Evolutionary conservation across 2,113 vertebrate species (phyloP).

Genomic region (Cyanoramphus novaezelandiae): DNA sequence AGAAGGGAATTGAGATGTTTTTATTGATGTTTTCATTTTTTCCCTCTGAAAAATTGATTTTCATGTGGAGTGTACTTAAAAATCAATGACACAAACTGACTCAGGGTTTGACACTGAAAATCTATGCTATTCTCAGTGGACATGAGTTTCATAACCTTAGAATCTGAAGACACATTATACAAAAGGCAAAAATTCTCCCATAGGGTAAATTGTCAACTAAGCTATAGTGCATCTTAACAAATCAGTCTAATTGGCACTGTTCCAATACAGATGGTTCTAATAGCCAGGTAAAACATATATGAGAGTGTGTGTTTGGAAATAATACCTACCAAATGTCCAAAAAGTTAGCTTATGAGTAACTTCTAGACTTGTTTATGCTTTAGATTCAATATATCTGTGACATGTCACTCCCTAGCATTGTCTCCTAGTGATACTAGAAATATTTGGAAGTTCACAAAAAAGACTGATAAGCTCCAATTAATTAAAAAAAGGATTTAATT

Average conservation of each 20-base stretch:
- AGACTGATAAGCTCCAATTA: not conserved
- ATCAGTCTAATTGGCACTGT: not conserved
- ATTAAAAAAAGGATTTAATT: slow-evolving; percentile 10
- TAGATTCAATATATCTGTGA: not conserved
- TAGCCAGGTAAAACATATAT: not conserved
- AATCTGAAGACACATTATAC: not conserved
- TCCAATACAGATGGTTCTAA: not conserved
- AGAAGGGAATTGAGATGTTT: slow-evolving; percentile 1
- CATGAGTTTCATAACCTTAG: not conserved
- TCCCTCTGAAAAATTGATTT: slow-evolving; percentile 36
- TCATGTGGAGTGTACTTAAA: slow-evolving; percentile 19
- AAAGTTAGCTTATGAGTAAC: not conserved
- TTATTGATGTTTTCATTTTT: slow-evolving; percentile 43
- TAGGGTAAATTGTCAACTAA: not conserved
- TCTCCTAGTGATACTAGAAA: not conserved
- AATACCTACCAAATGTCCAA: not conserved
- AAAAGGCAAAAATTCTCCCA: slow-evolving; percentile 8
- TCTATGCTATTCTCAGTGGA: slow-evolving; percentile 10
- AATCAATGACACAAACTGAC: slow-evolving; percentile 38
- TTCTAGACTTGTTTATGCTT: not conserved
- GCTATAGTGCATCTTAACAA: not conserved
- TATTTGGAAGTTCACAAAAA: not conserved
- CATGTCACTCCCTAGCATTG: not conserved
- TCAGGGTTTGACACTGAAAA: slow-evolving; percentile 23
- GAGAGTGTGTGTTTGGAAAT: not conserved